Base-by-base conservation (phyloP, 2,113 vertebrate species). In the Synchiropus splendidus region DNA sequence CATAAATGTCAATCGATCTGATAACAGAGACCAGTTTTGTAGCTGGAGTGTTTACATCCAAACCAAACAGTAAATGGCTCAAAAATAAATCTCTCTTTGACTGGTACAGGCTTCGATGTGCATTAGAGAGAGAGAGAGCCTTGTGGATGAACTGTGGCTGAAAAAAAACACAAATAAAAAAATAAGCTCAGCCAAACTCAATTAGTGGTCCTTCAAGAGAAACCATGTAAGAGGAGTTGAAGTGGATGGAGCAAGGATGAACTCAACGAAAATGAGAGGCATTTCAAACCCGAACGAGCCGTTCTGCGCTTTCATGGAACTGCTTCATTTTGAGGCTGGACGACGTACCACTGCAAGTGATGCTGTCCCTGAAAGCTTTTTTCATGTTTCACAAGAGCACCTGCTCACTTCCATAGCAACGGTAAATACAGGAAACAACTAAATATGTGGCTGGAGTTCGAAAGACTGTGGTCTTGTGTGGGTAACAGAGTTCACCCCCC, bases 341-440 rank as follows among this genome's bases (percentile, higher is more conserved):
- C 45, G 40, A 61, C 51, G 44, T n/a, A n/a, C n/a, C n/a, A n/a
- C n/a, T n/a, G n/a, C n/a, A 46, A 50, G 43, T 18, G 47, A 67
- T 56, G 31, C 14, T 9, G 33, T 18, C 47, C 42, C 50, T 69
- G 48, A 61, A 72, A 69, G 61, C 45, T 49, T 74, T 75, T 79
- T 67, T 57, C 45, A 30, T 18, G 47, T 37, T 18, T 54, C 65
- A 40, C 77, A 78, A 82, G 81, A 37, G 67, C 63, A 75, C 53
- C 43, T 64, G 67, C 62, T 80, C 73, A 73, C 52, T 74, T 45
- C 61, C 67, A 81, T 81, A 74, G 74, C 59, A 83, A 83, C 76
- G 36, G 45, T 54, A 75, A 67, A 65, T 47, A 63, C 55, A 57
- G 52, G 36, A 16, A 54, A 54, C 70, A 66, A 75, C 62, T 67